These are phyloP conservation scores for Andrena minutula DNA, from an alignment of 2,888 invertebrate species.

Conservation along the genomic window DNA sequence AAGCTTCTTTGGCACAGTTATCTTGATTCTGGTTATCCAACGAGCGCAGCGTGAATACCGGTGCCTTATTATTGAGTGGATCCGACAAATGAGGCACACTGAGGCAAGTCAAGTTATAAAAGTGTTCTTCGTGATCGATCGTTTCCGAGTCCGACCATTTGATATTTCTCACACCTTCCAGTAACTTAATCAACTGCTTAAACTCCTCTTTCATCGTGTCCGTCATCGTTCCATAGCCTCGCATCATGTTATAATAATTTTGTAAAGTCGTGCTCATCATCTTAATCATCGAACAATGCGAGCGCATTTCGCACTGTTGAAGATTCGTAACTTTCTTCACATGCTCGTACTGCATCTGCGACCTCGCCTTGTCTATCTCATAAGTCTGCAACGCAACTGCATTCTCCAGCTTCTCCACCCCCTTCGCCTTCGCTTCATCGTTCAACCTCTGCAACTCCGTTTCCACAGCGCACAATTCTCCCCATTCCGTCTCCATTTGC, in stretches of 20 bases:
- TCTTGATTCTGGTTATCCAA: conserved; percentile 8
- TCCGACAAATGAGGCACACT: conserved; percentile 73
- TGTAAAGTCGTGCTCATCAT: conserved; percentile 87
- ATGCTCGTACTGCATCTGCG: conserved; percentile 83
- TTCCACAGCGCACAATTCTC: conserved; percentile 77
- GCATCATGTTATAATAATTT: conserved; percentile 87
- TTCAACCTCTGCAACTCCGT: conserved; percentile 70
- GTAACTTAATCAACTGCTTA: conserved; percentile 87
- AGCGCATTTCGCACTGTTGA: conserved; percentile 86
- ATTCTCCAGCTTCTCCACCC: conserved; percentile 69
- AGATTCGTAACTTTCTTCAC: conserved; percentile 85
- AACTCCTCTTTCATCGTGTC: conserved; percentile 87
- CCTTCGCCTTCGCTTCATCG: conserved; percentile 70
- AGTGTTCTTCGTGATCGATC: conserved; percentile 76
- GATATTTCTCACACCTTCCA: conserved; percentile 87
- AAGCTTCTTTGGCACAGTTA: conserved; percentile 25
- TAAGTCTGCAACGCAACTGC: conserved; percentile 66
- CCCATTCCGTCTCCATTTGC: conserved; percentile 79
- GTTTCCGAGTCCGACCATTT: conserved; percentile 87
- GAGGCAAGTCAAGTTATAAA: conserved; percentile 77
- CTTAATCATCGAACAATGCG: conserved; percentile 85
- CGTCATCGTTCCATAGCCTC: conserved; percentile 87
- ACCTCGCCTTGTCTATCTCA: conserved; percentile 77
- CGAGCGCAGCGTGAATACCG: conserved; percentile 44
- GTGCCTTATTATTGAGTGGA: conserved; percentile 73